Base-by-base conservation (phyloP, 2,797 vertebrate genomes). In the Pampus argenteus region DNA sequence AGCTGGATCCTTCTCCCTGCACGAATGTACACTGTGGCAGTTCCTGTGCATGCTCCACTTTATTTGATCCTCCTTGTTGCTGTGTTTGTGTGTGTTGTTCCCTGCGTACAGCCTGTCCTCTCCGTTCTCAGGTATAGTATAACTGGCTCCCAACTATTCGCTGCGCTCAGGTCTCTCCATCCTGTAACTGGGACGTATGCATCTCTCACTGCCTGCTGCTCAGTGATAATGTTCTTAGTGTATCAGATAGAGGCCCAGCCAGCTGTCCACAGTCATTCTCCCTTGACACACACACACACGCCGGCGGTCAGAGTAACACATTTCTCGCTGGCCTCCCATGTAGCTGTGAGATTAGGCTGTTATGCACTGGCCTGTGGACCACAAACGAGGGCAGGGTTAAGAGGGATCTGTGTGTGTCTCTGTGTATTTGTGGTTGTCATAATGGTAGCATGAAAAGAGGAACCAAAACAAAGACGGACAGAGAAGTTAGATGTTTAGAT, bases 181-280 rank as follows among this genome's bases (percentile, higher is more conserved):
- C 84, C 86, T 78, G 73, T 58, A 50, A 68, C 79, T 29, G 51
- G 71, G 82, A 81, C 31, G 63, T 73, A 86, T 78, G 81, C 69
- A 78, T 82, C 74, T 70, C 79, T 84, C 80, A 61, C 84, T 65
- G 85, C 74, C 74, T 5, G 42, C 78, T 71, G 45, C 67, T 77
- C 83, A 48, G 83, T 79, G 87, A 89, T 93, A 93, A 92, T 89
- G 88, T 88, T 89, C 82, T 73, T 66, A 65, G 81, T 87, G 88
- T 89, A 91, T 92, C 90, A 88, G 87, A 93, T 91, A 79, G 85
- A 90, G 83, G 77, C 82, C 78, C 74, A 59, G 89, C 82, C 91
- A 92, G 90, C 93, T 93, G 91, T 93, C 91, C 84, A 47, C 81
- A 91, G 88, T 91, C 91, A 89, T 91, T 91, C 87, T 89, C 75